These are phyloP conservation scores for Eremophila alpestris DNA, from an alignment of 2,797 vertebrate genomes.

Conservation along the genomic window DNA sequence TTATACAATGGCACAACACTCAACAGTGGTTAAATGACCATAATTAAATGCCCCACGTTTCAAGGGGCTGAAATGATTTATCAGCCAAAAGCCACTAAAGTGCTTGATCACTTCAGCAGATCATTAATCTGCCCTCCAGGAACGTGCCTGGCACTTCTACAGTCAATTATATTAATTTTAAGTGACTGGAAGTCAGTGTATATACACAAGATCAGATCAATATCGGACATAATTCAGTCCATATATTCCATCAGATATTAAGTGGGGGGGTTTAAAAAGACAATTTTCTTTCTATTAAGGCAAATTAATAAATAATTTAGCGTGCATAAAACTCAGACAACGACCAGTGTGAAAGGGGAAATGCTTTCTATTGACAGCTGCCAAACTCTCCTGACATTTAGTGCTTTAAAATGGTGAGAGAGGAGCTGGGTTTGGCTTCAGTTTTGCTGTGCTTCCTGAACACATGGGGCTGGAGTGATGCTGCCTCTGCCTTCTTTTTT, in stretches of 20 bases:
- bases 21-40: background rate
- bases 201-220: constrained; percentile 39
- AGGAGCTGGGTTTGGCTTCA: background rate
- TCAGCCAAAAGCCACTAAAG: constrained; percentile 39
- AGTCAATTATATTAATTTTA: constrained; percentile 52
- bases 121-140: constrained; percentile 62
- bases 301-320: background rate
- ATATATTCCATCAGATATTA: background rate
- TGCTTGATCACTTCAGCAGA: constrained; percentile 53
- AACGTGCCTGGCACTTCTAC: background rate
- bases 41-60: constrained; percentile 33
- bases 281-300: background rate
- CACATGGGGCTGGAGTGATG: background rate
- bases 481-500: background rate
- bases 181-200: constrained; percentile 21
- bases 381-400: background rate
- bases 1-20: background rate
- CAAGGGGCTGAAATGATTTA: constrained; percentile 54
- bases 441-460: background rate
- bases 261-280: background rate
- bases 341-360: background rate
- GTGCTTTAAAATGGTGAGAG: background rate
- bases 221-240: background rate
- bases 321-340: background rate
- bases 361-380: background rate